These are phyloP conservation scores for Delphinus delphis DNA, from an alignment of 2,113 vertebrate genomes.

Conservation along the genomic window DNA sequence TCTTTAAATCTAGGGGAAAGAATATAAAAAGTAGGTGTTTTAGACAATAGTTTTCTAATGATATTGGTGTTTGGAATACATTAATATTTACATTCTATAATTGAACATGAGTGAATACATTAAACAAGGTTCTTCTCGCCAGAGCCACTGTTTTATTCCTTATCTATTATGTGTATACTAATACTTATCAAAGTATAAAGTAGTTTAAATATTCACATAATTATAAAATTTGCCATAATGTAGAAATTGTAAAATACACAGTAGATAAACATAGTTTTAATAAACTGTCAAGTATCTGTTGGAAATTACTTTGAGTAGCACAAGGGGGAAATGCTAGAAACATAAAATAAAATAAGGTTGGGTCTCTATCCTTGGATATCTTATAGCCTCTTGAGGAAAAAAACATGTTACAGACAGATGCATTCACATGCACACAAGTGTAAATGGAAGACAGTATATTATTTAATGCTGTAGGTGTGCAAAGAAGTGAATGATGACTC, in stretches of 20 bases:
- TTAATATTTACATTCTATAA: not conserved
- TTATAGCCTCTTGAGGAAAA: not conserved
- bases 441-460: not conserved
- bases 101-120: not conserved
- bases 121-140: not conserved
- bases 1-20: not conserved
- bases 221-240: not conserved
- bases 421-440: not conserved
- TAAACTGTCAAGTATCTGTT: not conserved
- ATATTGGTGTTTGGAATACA: not conserved
- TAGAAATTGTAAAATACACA: not conserved
- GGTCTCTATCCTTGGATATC: not conserved
- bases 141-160: not conserved
- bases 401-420: not conserved
- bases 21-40: not conserved
- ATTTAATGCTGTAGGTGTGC: not conserved
- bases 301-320: not conserved
- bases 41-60: not conserved
- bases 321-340: not conserved
- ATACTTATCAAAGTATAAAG: not conserved
- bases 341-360: not conserved
- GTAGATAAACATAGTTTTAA: not conserved
- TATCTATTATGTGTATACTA: not conserved
- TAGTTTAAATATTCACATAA: not conserved
- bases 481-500: not conserved